Evolutionary conservation across 2,888 invertebrate species (phyloP), one percentile per base, ranked within the genome.

Genomic region (Epicampocera succincta): DNA sequence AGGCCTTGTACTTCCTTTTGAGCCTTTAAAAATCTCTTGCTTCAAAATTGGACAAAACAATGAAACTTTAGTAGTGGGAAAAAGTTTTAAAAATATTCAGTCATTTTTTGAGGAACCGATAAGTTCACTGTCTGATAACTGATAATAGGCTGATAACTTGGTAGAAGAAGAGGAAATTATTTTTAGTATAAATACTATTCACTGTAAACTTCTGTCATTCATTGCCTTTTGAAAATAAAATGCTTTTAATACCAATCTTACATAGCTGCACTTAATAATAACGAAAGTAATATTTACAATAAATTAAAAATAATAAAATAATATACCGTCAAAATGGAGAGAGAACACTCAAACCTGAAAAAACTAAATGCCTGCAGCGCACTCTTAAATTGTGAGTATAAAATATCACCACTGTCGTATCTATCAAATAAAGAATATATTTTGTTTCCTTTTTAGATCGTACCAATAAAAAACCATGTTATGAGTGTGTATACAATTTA

Each of bases 141-240:
- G 8, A 56, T 48, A 63, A 56, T 74, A 65, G 73, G 65, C 58
- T 58, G 65, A 74, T 21, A 74, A 56, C 6, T n/a, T 74, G 40
- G 74, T 54, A 17, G 65, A 66, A 48, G 46, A 9, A 19, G 61
- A 65, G 8, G 48, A 65, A 17, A 25, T 19, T 33, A 33, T 33
- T 9, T 73, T 63, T 33, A 54, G 63, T 46, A 38, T 56, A 29
- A 19, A 73, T 13, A 21, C 25, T 21, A 63, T 66, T 25, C 54
- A 74, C 40, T 74, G 71, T 50, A 71, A 71, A 19, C 58, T 71
- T 48, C 50, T 61, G 42, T 61, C 72, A 54, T 29, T 61, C 72
- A 54, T 29, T 72, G 60, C 76, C 76, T 3, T 76, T 44, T 46
- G 25, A 76, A 69, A 76, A 76, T 38, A 69, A 68, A 54, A 21